Evolutionary conservation across 2,797 vertebrate genomes (phyloP).

Genomic region (Liasis olivaceus): DNA sequence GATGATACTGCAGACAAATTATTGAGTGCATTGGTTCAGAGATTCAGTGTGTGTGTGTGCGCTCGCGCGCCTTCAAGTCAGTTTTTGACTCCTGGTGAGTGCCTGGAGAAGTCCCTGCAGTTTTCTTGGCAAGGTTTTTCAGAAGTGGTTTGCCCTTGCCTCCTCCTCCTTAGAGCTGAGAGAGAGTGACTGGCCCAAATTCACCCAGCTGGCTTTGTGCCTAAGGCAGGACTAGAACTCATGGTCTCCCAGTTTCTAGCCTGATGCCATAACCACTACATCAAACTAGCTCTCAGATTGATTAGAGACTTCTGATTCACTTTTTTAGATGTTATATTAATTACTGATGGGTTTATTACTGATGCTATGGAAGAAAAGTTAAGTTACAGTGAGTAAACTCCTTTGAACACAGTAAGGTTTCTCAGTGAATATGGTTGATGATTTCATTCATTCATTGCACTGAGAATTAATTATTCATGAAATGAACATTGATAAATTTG

Average conservation of each 20-base stretch:
- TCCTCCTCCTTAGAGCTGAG: no score
- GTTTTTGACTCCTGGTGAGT: neutral
- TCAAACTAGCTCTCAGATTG: neutral
- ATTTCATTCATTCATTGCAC: neutral
- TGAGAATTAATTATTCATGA: neutral
- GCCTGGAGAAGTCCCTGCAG: neutral
- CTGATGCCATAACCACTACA: neutral
- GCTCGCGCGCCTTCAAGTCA: no score
- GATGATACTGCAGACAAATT: no score
- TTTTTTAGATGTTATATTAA: neutral
- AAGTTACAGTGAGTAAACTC: neutral
- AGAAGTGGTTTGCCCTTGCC: no score
- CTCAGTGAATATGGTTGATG: neutral
- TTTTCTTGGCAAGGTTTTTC: neutral
- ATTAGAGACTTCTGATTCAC: neutral
- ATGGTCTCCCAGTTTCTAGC: neutral
- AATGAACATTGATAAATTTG: no score
- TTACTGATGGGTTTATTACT: neutral
- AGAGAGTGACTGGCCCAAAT: neutral
- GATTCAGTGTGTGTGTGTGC: no score
- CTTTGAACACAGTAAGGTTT: neutral
- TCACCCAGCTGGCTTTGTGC: neutral
- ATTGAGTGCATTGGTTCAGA: no score
- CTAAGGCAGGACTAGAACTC: neutral
- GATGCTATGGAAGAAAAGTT: no score